Conservation (phyloP, 2,888 invertebrate genomes). For the Patella depressa region DNA sequence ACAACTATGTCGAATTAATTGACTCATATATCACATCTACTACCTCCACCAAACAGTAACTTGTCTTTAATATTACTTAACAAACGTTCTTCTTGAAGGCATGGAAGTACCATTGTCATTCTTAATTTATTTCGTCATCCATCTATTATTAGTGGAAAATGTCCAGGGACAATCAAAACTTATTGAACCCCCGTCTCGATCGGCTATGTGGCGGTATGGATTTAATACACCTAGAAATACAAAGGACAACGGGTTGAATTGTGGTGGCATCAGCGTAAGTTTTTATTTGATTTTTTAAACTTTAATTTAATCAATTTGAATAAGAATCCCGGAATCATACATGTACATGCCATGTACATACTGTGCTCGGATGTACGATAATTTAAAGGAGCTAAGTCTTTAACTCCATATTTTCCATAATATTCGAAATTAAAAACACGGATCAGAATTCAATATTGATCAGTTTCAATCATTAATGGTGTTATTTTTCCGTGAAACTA, state of each 20-base stretch:
- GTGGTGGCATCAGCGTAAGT: conserved; percentile 12
- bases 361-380: too few relatives aligned
- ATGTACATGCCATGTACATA: too few relatives aligned
- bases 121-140: background rate
- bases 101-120: background rate
- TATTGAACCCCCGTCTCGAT: background rate
- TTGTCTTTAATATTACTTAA: background rate
- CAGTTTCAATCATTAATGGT: too few relatives aligned
- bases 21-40: too few relatives aligned
- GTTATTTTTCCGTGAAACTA: too few relatives aligned
- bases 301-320: background rate
- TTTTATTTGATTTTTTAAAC: background rate
- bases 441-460: too few relatives aligned
- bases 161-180: background rate
- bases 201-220: conserved; percentile 16
- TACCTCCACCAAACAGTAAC: background rate
- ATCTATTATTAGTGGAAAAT: background rate
- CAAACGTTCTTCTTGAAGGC: background rate
- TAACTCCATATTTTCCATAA: too few relatives aligned
- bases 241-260: conserved; percentile 8
- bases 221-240: background rate
- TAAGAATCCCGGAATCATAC: too few relatives aligned
- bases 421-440: too few relatives aligned
- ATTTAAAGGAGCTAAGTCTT: too few relatives aligned
- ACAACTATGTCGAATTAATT: too few relatives aligned